Percentiles rank a stretch among this genome's conserved stretches.
Evolutionary conservation across 2,113 vertebrate genomes (phyloP).

Genomic region (Eretmochelys imbricata): DNA sequence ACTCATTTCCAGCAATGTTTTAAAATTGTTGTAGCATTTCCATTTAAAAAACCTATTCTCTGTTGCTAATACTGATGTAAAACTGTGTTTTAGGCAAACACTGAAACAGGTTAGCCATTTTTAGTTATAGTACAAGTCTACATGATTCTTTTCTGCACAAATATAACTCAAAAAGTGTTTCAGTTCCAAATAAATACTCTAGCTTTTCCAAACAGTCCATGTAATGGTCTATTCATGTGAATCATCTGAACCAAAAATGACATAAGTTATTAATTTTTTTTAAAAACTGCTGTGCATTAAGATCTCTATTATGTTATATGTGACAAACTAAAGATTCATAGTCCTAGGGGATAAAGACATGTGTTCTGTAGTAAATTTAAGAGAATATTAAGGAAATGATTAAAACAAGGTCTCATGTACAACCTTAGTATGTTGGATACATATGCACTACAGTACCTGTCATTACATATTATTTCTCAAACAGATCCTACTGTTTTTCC

Average conservation of each 20-base stretch:
- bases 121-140: background rate
- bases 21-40: background rate
- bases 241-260: background rate
- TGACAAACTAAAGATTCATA: background rate
- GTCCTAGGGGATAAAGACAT: background rate
- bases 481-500: background rate
- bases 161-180: background rate
- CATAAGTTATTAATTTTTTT: background rate
- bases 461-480: background rate
- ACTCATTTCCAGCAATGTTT: background rate
- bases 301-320: background rate
- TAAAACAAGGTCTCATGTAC: background rate
- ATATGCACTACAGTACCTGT: background rate
- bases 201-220: background rate
- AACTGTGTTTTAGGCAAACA: background rate
- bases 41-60: background rate
- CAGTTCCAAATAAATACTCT: background rate
- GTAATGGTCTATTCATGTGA: background rate
- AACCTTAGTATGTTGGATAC: background rate
- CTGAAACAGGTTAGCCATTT: background rate
- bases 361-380: background rate
- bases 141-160: background rate
- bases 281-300: background rate
- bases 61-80: background rate
- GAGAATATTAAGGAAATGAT: background rate